Base-by-base conservation (phyloP, 2,888 invertebrate genomes). In the Laothoe populi region DNA sequence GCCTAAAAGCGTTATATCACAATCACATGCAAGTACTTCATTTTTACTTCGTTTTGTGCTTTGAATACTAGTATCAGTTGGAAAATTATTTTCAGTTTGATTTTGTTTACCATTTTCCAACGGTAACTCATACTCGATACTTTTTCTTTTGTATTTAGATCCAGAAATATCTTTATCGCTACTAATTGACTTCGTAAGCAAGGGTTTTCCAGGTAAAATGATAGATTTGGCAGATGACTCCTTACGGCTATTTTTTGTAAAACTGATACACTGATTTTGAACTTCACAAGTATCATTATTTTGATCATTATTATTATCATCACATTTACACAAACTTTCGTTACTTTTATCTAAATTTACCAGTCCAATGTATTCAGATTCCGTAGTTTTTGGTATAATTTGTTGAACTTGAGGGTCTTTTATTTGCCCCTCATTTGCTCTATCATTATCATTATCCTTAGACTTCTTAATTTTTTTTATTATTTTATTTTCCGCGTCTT, bases 301-400 rank as follows among this genome's bases (percentile, higher is more conserved):
- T 42, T 13, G 44, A 59, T 57, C 57, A 31, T 58, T 68, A 21
- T 62, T 60, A 21, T 66, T 65, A 24, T 19, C 42, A 19, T 64
- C 48, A 72, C 78, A 79, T 71, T 80, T 82, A 68, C 77, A 80
- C 58, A 68, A 46, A 57, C 74, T 73, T 63, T 87, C 83, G 66
- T 78, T 78, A 70, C 85, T 87, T 75, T 84, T 88, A 49, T 90
- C 86, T 62, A 88, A 79, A 79, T 86, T 84, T 23, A 88, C 70
- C 16, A 78, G 77, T 31, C 83, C 85, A 68, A 90, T 85, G 66
- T 86, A 88, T 71, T 84, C 85, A 38, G 89, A 89, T 66, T 79
- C 75, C 13, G 79, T 83, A n/a, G 70, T 66, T 24, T 63, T 45
- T 11, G 74, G 75, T 40, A 72, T 57, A 5, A 23, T 60, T 42